Percentiles rank a stretch among this genome's conserved stretches.
Conservation (phyloP, 2,888 invertebrate genomes). For the Electrophaes corylata region DNA sequence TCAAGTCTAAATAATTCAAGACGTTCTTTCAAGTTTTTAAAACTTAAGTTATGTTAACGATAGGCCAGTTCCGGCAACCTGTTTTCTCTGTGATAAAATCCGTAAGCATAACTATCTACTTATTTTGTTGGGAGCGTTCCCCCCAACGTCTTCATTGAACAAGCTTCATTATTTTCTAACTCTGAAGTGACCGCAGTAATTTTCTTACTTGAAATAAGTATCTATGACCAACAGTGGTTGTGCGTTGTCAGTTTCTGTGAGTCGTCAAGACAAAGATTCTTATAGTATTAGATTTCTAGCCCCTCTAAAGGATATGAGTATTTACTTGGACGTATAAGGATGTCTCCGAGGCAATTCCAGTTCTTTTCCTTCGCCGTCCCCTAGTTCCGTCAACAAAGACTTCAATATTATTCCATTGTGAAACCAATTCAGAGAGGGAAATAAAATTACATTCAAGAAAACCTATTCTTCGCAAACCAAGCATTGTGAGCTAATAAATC, state of each 20-base stretch:
- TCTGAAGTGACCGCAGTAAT: conserved; percentile 4
- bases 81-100: neutral
- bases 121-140: conserved; percentile 17
- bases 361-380: conserved; percentile 3
- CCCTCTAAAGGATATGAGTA: neutral
- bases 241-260: too few relatives aligned
- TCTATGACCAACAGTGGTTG: too few relatives aligned
- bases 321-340: neutral
- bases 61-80: neutral
- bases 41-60: neutral
- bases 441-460: conserved; percentile 35
- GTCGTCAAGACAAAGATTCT: too few relatives aligned
- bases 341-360: neutral
- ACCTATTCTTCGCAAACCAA: conserved; percentile 29
- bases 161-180: conserved; percentile 15
- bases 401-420: conserved; percentile 22
- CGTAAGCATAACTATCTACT: conserved; percentile 13
- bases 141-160: conserved; percentile 29
- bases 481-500: conserved; percentile 38
- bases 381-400: conserved; percentile 14
- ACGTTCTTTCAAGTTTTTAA: neutral
- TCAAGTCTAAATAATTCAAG: neutral
- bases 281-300: neutral
- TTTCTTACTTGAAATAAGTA: conserved; percentile 4
- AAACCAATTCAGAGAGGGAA: conserved; percentile 24